Base-by-base conservation (phyloP, 2,797 vertebrate species). In the Catostomus latipinnis region DNA sequence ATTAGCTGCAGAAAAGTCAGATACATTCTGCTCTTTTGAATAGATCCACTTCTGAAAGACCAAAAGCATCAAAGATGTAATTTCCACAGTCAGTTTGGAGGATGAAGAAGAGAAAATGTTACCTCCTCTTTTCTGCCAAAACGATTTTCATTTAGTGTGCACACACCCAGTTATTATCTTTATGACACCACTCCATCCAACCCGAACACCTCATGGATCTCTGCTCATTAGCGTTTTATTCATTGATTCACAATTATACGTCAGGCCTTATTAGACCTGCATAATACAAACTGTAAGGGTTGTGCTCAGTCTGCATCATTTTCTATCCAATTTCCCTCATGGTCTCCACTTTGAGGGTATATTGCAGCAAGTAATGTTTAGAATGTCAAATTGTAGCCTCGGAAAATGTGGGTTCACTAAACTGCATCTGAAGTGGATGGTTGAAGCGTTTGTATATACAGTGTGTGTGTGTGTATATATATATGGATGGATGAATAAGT, bases 1-100 rank as follows among this genome's bases (percentile, higher is more conserved):
- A 94, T 94, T 94, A 93, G 89, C 87, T 82, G 80, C 83, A 74
- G 81, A 78, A 86, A 87, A 88, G 81, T 79, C 88, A 89, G 91
- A 92, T 88, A 87, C 88, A 86, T 65, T 58, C 72, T 78, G 87
- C 81, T 89, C 75, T 71, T 76, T 88, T 86, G 81, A 88, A 78
- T 82, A 82, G 84, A 70, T 90, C 82, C 83, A 79, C 85, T 86
- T 54, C 72, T 87, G 81, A 34, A 70, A 68, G 69, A 84, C 57
- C 48, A 72, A 76, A 73, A 56, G 61, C 81, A 83, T 86, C 86
- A 87, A 86, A 86, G 74, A 76, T 34, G 70, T 82, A 62, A 84
- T 83, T 87, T 84, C 69, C 62, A 69, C 56, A 1, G 79, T 83
- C 81, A 57, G 77, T 88, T 83, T 80, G 49, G 18, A 58, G 14